phyloP scores from a whole-genome alignment of 2,888 invertebrate species.

The Brachypterus glaber region DNA sequence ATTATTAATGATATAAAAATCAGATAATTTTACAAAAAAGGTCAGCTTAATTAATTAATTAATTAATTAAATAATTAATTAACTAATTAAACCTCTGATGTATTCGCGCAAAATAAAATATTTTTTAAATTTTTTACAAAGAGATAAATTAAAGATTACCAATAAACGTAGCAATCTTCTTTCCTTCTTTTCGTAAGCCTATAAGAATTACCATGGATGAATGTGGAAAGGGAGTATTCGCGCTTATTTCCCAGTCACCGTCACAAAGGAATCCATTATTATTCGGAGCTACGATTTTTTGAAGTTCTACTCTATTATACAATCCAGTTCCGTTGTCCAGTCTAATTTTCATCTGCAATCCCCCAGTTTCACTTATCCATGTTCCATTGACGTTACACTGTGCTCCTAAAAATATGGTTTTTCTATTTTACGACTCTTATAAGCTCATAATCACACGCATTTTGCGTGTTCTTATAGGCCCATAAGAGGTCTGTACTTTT shows the following conservation, averaged over 20 bases:
- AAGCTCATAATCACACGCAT: too few species aligned
- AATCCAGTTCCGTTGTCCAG: constrained; percentile 14
- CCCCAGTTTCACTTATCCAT: constrained; percentile 31
- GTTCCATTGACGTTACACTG: constrained; percentile 28
- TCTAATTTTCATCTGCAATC: constrained; percentile 15
- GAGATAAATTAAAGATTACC: constrained; percentile 25
- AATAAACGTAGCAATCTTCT: constrained; percentile 30
- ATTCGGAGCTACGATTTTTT: constrained; percentile 14
- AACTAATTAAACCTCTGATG: too few species aligned
- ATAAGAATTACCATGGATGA: constrained; percentile 28
- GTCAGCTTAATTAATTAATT: too few species aligned
- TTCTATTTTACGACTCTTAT: too few species aligned
- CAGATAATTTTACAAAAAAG: too few species aligned
- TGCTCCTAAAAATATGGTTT: constrained; percentile 20
- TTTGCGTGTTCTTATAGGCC: too few species aligned
- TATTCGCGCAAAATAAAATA: too few species aligned
- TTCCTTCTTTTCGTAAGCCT: constrained; percentile 24
- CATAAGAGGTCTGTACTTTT: too few species aligned
- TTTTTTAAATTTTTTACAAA: too few species aligned
- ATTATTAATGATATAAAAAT: too few species aligned
- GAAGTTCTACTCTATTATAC: constrained; percentile 8
- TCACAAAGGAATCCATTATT: constrained; percentile 28
- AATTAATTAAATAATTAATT: too few species aligned
- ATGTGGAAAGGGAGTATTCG: constrained; percentile 27
- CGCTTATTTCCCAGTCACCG: constrained; percentile 29